These are phyloP conservation scores for Clusia tigrina DNA, from an alignment of 2,888 invertebrate genomes.

Conservation along the genomic window DNA sequence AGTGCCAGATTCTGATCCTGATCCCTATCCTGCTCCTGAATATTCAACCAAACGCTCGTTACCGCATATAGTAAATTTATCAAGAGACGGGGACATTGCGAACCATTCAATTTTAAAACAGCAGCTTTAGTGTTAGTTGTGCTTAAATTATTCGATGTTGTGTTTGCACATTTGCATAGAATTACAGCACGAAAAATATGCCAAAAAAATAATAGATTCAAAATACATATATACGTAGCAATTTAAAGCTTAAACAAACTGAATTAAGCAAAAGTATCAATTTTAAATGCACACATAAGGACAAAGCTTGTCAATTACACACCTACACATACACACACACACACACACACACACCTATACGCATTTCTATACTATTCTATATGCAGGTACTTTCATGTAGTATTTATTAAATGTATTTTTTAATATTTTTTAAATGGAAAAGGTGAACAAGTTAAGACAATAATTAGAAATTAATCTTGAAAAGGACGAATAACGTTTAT, in stretches of 20 bases:
- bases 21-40: too few relatives aligned
- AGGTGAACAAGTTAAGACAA: slow-evolving; percentile 42
- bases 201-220: background rate
- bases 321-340: background rate
- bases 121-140: background rate
- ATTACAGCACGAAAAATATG: too few relatives aligned
- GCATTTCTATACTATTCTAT: background rate
- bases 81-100: too few relatives aligned
- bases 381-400: slow-evolving; percentile 3
- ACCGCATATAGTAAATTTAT: too few relatives aligned
- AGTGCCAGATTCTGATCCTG: too few relatives aligned
- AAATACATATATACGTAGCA: background rate
- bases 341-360: background rate
- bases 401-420: background rate
- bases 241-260: background rate
- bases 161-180: too few relatives aligned
- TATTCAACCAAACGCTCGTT: too few relatives aligned
- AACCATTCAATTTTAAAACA: too few relatives aligned
- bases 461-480: slow-evolving; percentile 46
- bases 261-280: background rate
- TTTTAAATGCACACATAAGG: background rate
- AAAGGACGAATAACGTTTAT: slow-evolving; percentile 35
- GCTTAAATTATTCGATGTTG: background rate
- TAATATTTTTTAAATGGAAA: background rate
- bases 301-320: slow-evolving; percentile 25